Evolutionary conservation across 2,113 vertebrate species (phyloP).

Genomic region (Esox niger): DNA sequence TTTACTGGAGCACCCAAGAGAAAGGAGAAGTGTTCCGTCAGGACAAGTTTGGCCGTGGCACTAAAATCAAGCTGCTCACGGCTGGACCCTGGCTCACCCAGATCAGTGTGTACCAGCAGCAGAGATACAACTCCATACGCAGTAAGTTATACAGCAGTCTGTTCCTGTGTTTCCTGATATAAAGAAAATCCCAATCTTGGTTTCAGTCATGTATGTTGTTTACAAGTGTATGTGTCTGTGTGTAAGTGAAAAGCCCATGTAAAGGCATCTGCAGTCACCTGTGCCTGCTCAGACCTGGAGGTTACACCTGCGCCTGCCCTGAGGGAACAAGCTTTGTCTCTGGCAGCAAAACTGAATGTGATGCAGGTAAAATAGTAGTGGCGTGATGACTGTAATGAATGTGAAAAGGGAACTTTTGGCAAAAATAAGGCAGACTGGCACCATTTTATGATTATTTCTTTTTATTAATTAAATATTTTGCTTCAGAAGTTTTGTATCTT

Average conservation of each 20-base stretch:
- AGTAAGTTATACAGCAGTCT: constrained; percentile 42
- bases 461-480: no score
- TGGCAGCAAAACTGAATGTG: constrained; percentile 63
- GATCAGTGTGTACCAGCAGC: constrained; percentile 67
- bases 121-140: constrained; percentile 64
- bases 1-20: constrained; percentile 71
- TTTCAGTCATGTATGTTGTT: neutral
- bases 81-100: constrained; percentile 70
- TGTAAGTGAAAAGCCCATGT: constrained; percentile 66
- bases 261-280: constrained; percentile 70
- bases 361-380: constrained; percentile 51
- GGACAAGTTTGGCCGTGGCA: constrained; percentile 65
- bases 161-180: neutral
- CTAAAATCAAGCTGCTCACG: constrained; percentile 62
- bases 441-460: no score
- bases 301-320: constrained; percentile 71
- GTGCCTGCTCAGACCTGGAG: constrained; percentile 63
- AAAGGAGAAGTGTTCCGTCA: constrained; percentile 71
- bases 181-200: neutral
- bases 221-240: neutral
- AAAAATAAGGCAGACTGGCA: no score
- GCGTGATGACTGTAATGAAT: neutral
- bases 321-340: constrained; percentile 58
- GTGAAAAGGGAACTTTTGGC: neutral
- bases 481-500: no score